Base-by-base conservation (phyloP, 2,888 invertebrate species). In the Osedax fenrisi region DNA sequence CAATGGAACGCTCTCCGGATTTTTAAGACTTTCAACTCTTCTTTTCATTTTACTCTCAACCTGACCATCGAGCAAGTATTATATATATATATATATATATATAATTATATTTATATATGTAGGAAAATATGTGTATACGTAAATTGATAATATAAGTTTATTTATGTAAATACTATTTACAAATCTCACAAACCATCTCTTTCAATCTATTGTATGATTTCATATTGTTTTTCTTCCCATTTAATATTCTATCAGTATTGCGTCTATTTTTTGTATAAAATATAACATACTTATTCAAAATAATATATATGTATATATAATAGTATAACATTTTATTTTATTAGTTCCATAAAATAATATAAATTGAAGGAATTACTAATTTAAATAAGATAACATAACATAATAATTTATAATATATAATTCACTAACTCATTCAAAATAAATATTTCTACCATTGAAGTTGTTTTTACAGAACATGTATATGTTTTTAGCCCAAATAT, bases 1-100 rank as follows among this genome's bases (percentile, higher is more conserved):
- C 41, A 41, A 41, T 41, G 41, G 41, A 41, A 41, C 41, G 17
- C 17, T 17, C 17, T 5, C 17, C 5, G 41, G 41, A 21, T 22
- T 27, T 22, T 71, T 26, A 5, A 59, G 13, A 23, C 5, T 71
- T 26, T 22, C 21, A 10, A 71, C 3, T 59, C 71, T 71, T 2
- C n/a, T 5, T 71, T 22, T 56, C 10, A 71, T 62, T 41, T 71
- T 71, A 72, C 13, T 56, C 5, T 5, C 73, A 22, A 26, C 67
- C 22, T n/a, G 13, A 5, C 17, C 5, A 3, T 25, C 10, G 41
- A 17, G 10, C 5, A 10, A 41, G 41, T 41, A 41, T 41, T 41
- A 41, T 41, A 17, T 41, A 41, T n/a, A n/a, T n/a, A n/a, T n/a
- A n/a, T n/a, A n/a, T n/a, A n/a, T n/a, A n/a, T n/a, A n/a, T n/a